These are phyloP conservation scores for Ophthalmolycus amberensis DNA, from an alignment of 2,113 vertebrate genomes.

Conservation along the genomic window DNA sequence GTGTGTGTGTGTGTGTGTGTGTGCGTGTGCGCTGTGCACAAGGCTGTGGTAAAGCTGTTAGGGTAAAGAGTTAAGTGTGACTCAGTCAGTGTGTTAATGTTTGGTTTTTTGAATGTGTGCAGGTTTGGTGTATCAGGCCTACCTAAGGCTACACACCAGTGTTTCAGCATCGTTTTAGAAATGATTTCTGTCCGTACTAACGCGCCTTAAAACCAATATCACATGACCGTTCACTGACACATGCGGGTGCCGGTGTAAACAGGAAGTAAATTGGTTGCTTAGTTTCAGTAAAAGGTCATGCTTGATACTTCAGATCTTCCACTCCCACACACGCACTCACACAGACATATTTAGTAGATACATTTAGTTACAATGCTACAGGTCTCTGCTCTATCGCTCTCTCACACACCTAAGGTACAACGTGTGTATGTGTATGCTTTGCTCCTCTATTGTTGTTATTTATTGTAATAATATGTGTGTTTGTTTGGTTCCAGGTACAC, in stretches of 20 bases:
- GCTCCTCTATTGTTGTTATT: not conserved
- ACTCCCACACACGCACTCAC: not conserved
- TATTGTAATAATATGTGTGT: not conserved
- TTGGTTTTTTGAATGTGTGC: not conserved
- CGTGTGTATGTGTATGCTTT: not conserved
- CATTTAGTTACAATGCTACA: not conserved
- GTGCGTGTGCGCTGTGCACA: not conserved
- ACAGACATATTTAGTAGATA: not conserved
- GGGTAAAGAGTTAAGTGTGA: slow-evolving; percentile 18
- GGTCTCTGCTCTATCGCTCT: not conserved
- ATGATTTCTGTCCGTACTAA: not conserved
- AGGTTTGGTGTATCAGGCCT: not conserved
- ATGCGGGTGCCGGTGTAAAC: not conserved
- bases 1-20: slow-evolving; percentile 20
- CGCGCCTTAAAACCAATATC: not conserved
- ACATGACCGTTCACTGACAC: not conserved
- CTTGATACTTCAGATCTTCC: not conserved
- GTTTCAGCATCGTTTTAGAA: not conserved
- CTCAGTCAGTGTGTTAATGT: not conserved
- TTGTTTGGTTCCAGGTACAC: not conserved
- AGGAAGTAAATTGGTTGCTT: too few relatives aligned
- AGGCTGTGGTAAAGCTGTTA: not conserved
- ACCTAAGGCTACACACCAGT: not conserved
- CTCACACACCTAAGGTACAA: too few relatives aligned
- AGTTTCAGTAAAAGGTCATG: too few relatives aligned